Conservation (phyloP, 2,888 invertebrate species). For the Tetrapedia diversipes region DNA sequence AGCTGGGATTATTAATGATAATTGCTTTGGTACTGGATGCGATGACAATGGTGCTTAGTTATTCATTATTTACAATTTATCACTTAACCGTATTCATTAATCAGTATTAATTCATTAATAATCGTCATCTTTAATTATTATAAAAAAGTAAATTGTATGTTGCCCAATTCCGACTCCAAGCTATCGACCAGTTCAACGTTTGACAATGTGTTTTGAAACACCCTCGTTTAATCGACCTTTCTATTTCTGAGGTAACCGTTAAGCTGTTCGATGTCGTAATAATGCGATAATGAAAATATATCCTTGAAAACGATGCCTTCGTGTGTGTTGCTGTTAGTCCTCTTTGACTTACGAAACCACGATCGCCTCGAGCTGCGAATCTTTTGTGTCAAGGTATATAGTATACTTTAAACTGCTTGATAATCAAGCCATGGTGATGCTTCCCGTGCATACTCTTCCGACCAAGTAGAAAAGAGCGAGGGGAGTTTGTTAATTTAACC, state of each 20-base stretch:
- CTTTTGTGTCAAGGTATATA: neutral
- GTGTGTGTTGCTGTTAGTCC: neutral
- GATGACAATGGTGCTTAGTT: too few relatives aligned
- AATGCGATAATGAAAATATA: conserved; percentile 24
- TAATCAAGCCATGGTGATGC: neutral
- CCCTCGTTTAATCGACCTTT: neutral
- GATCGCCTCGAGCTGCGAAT: neutral
- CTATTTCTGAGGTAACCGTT: neutral
- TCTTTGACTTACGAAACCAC: neutral
- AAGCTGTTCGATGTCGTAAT: neutral
- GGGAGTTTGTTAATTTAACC: neutral
- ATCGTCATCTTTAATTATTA: too few relatives aligned
- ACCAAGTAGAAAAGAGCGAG: neutral
- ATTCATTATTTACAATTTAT: too few relatives aligned
- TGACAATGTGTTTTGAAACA: neutral
- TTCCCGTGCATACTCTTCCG: neutral
- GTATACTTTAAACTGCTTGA: too few relatives aligned
- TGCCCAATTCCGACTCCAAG: neutral
- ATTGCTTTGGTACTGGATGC: too few relatives aligned
- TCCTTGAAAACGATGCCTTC: conserved; percentile 15
- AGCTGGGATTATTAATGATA: too few relatives aligned
- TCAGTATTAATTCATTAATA: too few relatives aligned
- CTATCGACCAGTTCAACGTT: too few relatives aligned
- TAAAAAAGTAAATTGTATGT: too few relatives aligned
- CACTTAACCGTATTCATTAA: too few relatives aligned